phyloP scores from a whole-genome alignment of 1,140 invertebrate genomes.

The Globodera rostochiensis region DNA sequence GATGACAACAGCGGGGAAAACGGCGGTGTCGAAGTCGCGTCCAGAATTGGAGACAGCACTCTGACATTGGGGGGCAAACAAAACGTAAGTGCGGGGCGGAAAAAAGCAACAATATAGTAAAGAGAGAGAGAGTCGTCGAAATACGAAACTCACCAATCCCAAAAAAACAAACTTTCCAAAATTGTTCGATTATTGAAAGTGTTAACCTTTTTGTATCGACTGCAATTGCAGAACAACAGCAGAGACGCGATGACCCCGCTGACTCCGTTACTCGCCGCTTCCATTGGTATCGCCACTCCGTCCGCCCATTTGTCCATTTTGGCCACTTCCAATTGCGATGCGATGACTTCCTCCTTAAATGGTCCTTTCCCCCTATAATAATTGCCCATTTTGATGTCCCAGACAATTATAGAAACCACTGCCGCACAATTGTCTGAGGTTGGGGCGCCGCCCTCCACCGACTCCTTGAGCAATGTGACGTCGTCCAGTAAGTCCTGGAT shows the following conservation, averaged over 20 bases:
- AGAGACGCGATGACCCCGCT: conserved; percentile 50
- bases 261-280: conserved; percentile 55
- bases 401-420: conserved; percentile 2
- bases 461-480: conserved; percentile 50
- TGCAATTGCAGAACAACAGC: conserved; percentile 33
- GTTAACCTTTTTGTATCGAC: background rate
- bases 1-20: conserved; percentile 18
- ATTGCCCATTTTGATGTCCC: conserved; percentile 8
- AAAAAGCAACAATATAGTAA: too few relatives aligned
- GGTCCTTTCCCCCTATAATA: background rate
- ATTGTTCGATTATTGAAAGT: too few relatives aligned
- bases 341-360: conserved; percentile 7
- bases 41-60: conserved; percentile 1
- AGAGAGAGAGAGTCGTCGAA: too few relatives aligned
- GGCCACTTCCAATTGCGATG: conserved; percentile 10
- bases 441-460: conserved; percentile 53
- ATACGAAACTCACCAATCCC: too few relatives aligned
- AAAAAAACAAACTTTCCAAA: too few relatives aligned
- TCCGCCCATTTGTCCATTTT: conserved; percentile 29
- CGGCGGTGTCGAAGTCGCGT: conserved; percentile 27
- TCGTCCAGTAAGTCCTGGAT: conserved; percentile 48
- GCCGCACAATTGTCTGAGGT: conserved; percentile 49
- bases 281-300: conserved; percentile 47
- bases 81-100: background rate
- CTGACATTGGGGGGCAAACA: conserved; percentile 16